These are phyloP conservation scores for Rhaphigaster nebulosa DNA, from an alignment of 2,888 invertebrate species.

Conservation along the genomic window DNA sequence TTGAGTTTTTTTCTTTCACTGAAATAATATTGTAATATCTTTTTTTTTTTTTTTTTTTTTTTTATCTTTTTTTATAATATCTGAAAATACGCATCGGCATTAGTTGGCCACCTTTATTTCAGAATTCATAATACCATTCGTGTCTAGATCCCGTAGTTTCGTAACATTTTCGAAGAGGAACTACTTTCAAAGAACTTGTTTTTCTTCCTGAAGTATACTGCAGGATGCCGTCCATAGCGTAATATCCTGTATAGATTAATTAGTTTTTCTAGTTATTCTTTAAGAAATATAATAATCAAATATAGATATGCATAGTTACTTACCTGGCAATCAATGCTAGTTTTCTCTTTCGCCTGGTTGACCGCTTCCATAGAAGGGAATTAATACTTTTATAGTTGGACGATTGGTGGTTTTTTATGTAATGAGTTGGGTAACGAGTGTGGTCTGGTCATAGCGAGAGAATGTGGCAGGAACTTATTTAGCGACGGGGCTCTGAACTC, in stretches of 20 bases:
- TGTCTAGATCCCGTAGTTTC: not conserved
- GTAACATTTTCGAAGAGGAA: not conserved
- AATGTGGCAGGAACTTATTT: not conserved
- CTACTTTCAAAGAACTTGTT: not conserved
- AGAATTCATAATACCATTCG: not conserved
- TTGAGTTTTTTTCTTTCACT: too few species aligned
- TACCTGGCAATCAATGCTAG: not conserved
- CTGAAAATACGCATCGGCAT: not conserved
- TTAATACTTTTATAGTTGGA: not conserved
- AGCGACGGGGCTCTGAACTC: not conserved
- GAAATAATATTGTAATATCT: not conserved
- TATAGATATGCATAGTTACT: too few species aligned
- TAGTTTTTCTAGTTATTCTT: not conserved
- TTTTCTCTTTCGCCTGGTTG: not conserved
- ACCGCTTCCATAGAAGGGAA: not conserved
- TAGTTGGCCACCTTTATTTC: not conserved
- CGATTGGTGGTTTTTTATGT: not conserved
- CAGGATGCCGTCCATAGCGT: not conserved
- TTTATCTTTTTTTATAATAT: too few species aligned
- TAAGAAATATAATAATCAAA: not conserved
- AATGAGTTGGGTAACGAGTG: not conserved
- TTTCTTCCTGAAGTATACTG: not conserved
- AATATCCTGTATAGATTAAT: not conserved
- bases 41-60: too few species aligned
- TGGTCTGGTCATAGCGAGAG: not conserved